A percentile compares a stretch with the other conserved stretches of the same genome.
Evolutionary conservation across 2,888 invertebrate species (phyloP).

Genomic region (Synanthedon tipuliformis): DNA sequence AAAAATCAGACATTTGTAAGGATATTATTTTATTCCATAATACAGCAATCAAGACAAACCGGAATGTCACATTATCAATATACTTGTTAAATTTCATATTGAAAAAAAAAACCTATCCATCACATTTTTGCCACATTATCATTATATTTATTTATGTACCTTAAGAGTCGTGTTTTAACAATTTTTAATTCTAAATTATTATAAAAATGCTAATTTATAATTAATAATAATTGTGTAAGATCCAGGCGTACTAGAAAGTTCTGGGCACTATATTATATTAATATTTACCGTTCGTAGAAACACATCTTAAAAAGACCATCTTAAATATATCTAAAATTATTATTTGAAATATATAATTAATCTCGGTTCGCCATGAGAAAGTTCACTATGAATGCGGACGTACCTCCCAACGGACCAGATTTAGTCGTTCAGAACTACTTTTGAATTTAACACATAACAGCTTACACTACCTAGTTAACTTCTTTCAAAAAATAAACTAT

Average conservation of each 20-base stretch:
- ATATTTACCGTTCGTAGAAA: slow-evolving; percentile 36
- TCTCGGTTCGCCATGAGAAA: slow-evolving; percentile 56
- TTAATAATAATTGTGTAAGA: slow-evolving; percentile 56
- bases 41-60: slow-evolving; percentile 69
- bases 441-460: slow-evolving; percentile 63
- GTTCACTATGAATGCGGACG: slow-evolving; percentile 58
- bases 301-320: slow-evolving; percentile 47
- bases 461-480: slow-evolving; percentile 68
- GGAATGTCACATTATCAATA: slow-evolving; percentile 68
- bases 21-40: slow-evolving; percentile 68
- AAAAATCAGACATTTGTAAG: slow-evolving; percentile 60
- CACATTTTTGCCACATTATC: slow-evolving; percentile 39
- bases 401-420: slow-evolving; percentile 46
- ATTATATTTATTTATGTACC: slow-evolving; percentile 33
- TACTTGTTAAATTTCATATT: slow-evolving; percentile 49
- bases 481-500: slow-evolving; percentile 64
- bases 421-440: slow-evolving; percentile 38
- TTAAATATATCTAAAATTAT: no score
- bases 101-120: slow-evolving; percentile 59
- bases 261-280: slow-evolving; percentile 36
- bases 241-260: slow-evolving; percentile 55
- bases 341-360: slow-evolving; percentile 29
- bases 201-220: slow-evolving; percentile 70
- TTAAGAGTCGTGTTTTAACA: slow-evolving; percentile 51
- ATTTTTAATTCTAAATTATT: slow-evolving; percentile 62